Evolutionary conservation across 1,140 invertebrate species (phyloP), one percentile per base, ranked within the genome.

Genomic region (honey bee (Apis mellifera)): DNA sequence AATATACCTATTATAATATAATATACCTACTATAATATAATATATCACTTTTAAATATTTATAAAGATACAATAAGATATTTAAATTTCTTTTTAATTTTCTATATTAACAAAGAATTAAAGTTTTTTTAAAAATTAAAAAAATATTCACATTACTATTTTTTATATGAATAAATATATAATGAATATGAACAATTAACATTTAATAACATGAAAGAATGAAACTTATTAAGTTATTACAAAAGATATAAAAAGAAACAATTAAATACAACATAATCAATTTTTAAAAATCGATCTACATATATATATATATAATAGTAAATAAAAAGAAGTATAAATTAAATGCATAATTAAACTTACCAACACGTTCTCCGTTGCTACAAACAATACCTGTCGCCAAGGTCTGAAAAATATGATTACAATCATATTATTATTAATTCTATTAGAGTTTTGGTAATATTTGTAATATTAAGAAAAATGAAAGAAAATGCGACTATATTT

Each of bases 331-430:
- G 55, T 60, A 71, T 71, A 71, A 66, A 75, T 81, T 60, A 42
- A 55, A 26, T n/a, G 42, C 21, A 59, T 42, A 76, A 66, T 17
- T 83, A 52, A 42, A 83, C 91, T 92, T 78, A 92, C 91, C 87
- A 79, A 85, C 80, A 59, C 82, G 83, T 60, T 91, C 90, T 50
- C 73, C 86, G 83, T 88, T 89, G 66, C 78, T 55, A 55, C 82
- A 79, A 48, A 85, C 86, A 62, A 85, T 82, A 65, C 86, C 90
- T 60, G 89, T 77, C 42, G 74, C 73, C 62, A 90, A 83, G 69
- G 76, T 84, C 91, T 92, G 75, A 77, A 91, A 91, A 68, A 70
- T 70, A 77, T 82, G 55, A 2, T 15, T 23, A 62, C 12, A 42
- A 64, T 59, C 54, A 48, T 13, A 60, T 69, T 69, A 60, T 69